Conservation (phyloP, 2,888 invertebrate species). For the Oscheius onirici region DNA sequence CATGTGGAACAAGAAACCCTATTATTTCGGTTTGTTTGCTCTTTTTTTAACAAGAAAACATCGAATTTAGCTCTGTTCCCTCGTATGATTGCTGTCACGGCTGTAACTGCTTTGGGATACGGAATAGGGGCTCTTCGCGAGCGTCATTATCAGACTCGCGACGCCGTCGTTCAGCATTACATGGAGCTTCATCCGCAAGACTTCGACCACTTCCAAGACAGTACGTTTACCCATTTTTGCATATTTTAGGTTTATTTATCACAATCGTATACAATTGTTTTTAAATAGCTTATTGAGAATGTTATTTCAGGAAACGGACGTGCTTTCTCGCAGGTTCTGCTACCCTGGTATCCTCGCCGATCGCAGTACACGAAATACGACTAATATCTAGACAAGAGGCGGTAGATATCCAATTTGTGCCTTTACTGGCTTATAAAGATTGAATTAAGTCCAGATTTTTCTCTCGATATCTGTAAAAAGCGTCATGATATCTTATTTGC, state of each 20-base stretch:
- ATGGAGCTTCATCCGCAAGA: constrained; percentile 68
- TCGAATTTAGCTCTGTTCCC: constrained; percentile 50
- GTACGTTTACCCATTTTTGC: constrained; percentile 42
- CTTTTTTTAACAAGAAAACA: background rate
- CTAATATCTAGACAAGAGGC: constrained; percentile 20
- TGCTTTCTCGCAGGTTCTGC: constrained; percentile 64
- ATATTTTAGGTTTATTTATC: too few species aligned
- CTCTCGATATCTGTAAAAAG: background rate
- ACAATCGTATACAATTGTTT: background rate
- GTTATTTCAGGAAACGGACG: constrained; percentile 63
- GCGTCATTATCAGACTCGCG: constrained; percentile 62
- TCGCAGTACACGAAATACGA: constrained; percentile 62
- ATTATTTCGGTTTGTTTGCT: constrained; percentile 60
- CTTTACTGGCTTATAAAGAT: constrained; percentile 6
- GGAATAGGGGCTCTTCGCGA: constrained; percentile 60
- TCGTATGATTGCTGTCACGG: constrained; percentile 47
- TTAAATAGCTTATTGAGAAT: background rate
- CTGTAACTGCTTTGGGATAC: constrained; percentile 57
- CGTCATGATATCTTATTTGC: background rate
- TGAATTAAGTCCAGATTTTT: background rate
- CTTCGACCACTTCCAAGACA: constrained; percentile 65
- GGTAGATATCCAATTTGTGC: constrained; percentile 9
- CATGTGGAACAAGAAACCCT: constrained; percentile 66
- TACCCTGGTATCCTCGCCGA: constrained; percentile 70
- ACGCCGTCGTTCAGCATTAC: constrained; percentile 70